Base-by-base conservation (phyloP, 2,797 vertebrate genomes). In the Halcyon leucocephala region DNA sequence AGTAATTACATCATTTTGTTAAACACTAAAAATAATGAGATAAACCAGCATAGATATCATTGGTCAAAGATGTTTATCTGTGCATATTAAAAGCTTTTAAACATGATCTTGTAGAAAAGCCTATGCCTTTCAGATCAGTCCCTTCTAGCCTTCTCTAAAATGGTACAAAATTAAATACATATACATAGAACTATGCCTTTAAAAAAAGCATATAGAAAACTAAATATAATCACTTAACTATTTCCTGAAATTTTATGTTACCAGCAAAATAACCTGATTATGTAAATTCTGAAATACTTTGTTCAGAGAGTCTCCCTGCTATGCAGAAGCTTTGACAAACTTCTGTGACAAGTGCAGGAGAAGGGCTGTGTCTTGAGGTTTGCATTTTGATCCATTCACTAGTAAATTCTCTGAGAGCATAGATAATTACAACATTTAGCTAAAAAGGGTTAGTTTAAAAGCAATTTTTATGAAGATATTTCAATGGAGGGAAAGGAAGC, bases 401-500 rank as follows among this genome's bases (percentile, higher is more conserved):
- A 57, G 41, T 64, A 37, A 74, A 58, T 90, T 91, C 57, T 95
- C 37, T 19, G 58, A 51, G 20, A 79, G 41, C 44, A 15, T 42
- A 31, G 51, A 65, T 77, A 94, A 93, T 96, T 94, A 72, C 91
- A 95, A 82, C 60, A 76, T 93, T 81, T 74, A 39, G 60, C 94
- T 96, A 90, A 94, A 84, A 93, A 66, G 85, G 86, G 37, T 83
- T 90, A 81, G 65, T 85, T 96, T 91, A 78, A 95, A 97, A 97
- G 92, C 91, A 95, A 82, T 95, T 97, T 97, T 97, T 97, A 97
- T 65, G 94, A 87, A 97, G 93, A 93, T 87, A 96, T 94, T 98
- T 97, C 95, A 93, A 42, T 82, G 84, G 89, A 96, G 82, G 71
- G 46, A 95, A 97, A 82, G 93, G 96, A 96, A 98, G 95, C 66